Percentiles rank a stretch among this genome's conserved stretches.
Evolutionary conservation across 2,113 vertebrate genomes (phyloP).

Genomic region (Anoura caudifer): DNA sequence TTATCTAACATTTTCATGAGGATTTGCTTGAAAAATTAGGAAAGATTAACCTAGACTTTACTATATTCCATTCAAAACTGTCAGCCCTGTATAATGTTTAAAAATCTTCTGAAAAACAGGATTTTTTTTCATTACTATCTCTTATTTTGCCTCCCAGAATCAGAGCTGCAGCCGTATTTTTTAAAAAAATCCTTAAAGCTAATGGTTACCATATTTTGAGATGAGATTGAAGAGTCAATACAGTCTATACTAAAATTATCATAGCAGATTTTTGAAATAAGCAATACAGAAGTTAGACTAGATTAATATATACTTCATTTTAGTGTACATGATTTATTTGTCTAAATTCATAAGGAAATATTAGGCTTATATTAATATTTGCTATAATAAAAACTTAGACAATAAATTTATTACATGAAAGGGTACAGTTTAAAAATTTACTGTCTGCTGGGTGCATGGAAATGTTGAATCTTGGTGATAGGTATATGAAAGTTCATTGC

Average conservation of each 20-base stretch:
- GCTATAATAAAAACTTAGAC: background rate
- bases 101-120: background rate
- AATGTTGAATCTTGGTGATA: background rate
- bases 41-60: background rate
- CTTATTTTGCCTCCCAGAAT: background rate
- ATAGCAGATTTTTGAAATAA: conserved; percentile 68
- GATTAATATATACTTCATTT: background rate
- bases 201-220: background rate
- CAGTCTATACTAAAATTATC: background rate
- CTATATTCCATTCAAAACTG: background rate
- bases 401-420: background rate
- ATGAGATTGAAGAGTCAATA: background rate
- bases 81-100: background rate
- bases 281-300: conserved; percentile 50
- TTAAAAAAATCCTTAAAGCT: background rate
- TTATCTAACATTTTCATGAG: background rate
- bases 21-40: conserved; percentile 5
- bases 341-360: conserved; percentile 17
- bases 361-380: background rate
- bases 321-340: background rate
- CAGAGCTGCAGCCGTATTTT: background rate
- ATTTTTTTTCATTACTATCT: background rate
- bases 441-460: background rate
- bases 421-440: background rate
- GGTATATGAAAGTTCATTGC: background rate